Base-by-base conservation (phyloP, 2,113 vertebrate species). In the Ornithorhynchus anatinus region DNA sequence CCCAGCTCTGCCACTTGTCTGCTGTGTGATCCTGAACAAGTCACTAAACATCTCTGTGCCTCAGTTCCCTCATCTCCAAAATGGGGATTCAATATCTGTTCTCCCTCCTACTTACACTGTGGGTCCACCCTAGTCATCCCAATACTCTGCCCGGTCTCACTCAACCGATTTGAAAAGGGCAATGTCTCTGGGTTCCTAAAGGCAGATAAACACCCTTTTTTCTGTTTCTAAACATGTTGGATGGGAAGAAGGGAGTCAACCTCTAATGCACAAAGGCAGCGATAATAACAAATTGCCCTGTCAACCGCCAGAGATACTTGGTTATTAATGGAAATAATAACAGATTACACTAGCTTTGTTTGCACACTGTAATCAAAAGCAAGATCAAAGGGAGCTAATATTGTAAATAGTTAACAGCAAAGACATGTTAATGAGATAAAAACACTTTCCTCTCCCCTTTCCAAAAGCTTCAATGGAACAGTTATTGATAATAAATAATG, bases 271-370 rank as follows among this genome's bases (percentile, higher is more conserved):
- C 85, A 86, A 90, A 92, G 75, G 59, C 72, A 4, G 53, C 3
- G 60, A 80, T 79, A 86, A 76, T 86, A 80, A 88, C 61, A 89
- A 92, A 93, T 91, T 89, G 84, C 86, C 86, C 92, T 91, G 91
- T 89, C 92, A 94, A 69, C 85, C 84, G 68, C 79, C 81, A 89
- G 77, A 89, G 82, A 89, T 88, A 89, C 82, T 83, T 84, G 42
- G 82, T 85, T 87, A 86, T 90, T 93, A 93, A 92, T 89, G 88
- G 92, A 89, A 92, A 91, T 93, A 93, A 91, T 92, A 84, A 85
- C 81, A 90, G 88, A 93, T 91, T 86, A 88, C 89, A 87, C 69
- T 83, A 87, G 88, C 81, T 83, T 81, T 79, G 87, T 88, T 88
- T 82, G 78, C 70, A 86, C 72, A 80, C 85, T 80, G 75, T 85